A percentile compares a stretch with the other conserved stretches of the same genome.
phyloP scores from a whole-genome alignment of 2,888 invertebrate genomes.

The Caprella mutica region DNA sequence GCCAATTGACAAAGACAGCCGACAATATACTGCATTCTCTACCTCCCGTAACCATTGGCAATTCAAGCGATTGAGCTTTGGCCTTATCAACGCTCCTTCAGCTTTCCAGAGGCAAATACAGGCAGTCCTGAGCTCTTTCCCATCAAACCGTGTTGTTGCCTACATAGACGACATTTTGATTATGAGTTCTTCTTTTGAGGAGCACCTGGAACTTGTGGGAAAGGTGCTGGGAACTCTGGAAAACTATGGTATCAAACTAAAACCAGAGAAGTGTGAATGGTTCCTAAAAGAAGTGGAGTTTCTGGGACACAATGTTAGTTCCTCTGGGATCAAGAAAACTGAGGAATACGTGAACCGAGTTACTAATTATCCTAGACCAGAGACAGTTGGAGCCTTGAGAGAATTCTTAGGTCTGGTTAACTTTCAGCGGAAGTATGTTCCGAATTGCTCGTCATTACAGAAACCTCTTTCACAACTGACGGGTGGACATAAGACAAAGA shows the following conservation, averaged over 20 bases:
- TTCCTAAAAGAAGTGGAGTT: neutral
- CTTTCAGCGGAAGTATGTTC: neutral
- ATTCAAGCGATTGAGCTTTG: neutral
- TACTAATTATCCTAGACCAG: neutral
- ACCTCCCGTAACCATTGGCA: constrained; percentile 1
- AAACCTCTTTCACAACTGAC: neutral
- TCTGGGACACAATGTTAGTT: constrained; percentile 1
- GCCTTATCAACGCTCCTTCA: neutral
- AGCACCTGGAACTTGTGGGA: neutral
- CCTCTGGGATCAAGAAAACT: constrained; percentile 1
- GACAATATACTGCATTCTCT: neutral
- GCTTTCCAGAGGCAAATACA: constrained; percentile 4
- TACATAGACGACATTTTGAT: constrained; percentile 4
- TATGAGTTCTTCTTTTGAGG: neutral
- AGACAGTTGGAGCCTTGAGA: neutral
- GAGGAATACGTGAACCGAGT: neutral
- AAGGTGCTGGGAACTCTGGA: neutral
- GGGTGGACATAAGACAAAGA: neutral
- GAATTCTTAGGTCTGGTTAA: neutral
- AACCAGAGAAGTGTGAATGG: constrained; percentile 6
- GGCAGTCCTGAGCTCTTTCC: neutral
- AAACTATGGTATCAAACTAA: neutral
- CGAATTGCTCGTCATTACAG: neutral
- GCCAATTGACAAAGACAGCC: neutral
- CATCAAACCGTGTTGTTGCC: neutral